Evolutionary conservation across 2,797 vertebrate genomes (phyloP).

Genomic region (Lacerta viridis): DNA sequence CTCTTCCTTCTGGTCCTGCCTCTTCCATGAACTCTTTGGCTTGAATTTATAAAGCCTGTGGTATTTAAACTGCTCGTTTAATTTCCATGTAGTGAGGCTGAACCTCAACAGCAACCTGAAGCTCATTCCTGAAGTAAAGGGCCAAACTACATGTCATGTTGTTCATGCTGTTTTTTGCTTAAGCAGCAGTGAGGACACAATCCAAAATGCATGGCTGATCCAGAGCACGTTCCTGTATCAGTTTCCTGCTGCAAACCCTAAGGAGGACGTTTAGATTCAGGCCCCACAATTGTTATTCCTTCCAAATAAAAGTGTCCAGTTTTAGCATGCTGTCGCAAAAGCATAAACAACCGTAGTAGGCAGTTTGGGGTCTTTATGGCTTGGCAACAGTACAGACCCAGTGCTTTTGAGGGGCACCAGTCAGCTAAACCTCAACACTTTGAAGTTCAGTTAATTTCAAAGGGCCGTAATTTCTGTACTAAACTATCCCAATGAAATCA

Average conservation of each 20-base stretch:
- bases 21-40: not conserved
- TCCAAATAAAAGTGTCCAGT: not conserved
- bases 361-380: not conserved
- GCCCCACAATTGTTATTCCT: not conserved
- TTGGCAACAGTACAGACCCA: not conserved
- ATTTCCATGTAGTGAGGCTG: not conserved
- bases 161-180: not conserved
- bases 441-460: not conserved
- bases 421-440: not conserved
- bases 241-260: not conserved
- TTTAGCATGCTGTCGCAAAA: not conserved
- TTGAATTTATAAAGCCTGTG: not conserved
- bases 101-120: not conserved
- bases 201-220: not conserved
- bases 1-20: not conserved
- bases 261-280: too few species aligned
- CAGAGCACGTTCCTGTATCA: not conserved
- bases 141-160: not conserved
- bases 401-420: not conserved
- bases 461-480: not conserved
- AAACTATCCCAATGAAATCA: not conserved
- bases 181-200: too few species aligned
- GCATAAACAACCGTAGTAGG: not conserved
- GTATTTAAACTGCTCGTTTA: not conserved
- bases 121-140: not conserved